Percentiles rank a stretch among this genome's conserved stretches.
These are phyloP conservation scores for Bambusicola thoracicus DNA, from an alignment of 2,113 vertebrate species.

Conservation along the genomic window DNA sequence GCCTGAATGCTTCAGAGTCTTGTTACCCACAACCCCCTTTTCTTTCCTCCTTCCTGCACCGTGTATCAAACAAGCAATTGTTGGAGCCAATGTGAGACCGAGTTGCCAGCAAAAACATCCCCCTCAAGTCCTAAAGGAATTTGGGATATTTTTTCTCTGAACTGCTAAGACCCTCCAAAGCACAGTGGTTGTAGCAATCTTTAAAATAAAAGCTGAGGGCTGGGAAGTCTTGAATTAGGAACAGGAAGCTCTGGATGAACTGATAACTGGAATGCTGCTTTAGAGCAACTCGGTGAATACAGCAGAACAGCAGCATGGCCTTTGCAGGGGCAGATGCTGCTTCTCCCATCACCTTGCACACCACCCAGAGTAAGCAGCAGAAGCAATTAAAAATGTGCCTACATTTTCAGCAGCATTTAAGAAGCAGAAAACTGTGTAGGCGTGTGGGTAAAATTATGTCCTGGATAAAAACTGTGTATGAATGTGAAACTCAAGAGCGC, in stretches of 20 bases:
- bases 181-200: background rate
- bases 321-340: background rate
- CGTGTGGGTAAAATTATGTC: fast-evolving
- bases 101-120: background rate
- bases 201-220: background rate
- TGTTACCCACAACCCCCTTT: background rate
- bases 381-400: background rate
- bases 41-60: background rate
- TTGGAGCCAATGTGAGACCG: background rate
- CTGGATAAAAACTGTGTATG: background rate
- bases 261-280: background rate
- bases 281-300: background rate
- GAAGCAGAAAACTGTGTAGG: background rate
- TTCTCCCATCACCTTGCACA: background rate
- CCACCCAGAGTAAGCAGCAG: background rate
- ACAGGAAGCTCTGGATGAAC: background rate
- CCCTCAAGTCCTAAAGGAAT: background rate
- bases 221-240: background rate
- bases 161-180: background rate
- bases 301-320: background rate
- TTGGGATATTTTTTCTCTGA: background rate
- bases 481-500: background rate
- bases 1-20: fast-evolving
- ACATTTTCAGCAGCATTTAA: background rate
- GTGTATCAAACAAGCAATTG: background rate